Base-by-base conservation (phyloP, 2,888 invertebrate genomes). In the Rapana venosa region DNA sequence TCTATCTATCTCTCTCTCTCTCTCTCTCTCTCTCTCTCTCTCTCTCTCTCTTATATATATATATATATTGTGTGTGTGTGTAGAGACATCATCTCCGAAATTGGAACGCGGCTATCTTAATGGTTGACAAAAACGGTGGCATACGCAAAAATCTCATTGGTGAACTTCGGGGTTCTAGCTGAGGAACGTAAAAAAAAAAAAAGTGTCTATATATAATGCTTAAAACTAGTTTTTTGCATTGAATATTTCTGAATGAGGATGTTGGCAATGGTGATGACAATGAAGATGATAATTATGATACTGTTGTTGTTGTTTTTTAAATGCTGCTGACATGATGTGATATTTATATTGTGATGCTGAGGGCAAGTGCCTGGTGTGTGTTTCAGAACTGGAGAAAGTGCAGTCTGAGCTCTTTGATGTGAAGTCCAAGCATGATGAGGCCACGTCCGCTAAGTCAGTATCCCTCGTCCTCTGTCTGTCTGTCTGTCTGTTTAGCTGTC, bases 401-500 rank as follows among this genome's bases (percentile, higher is more conserved):
- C 96, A 96, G 94, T 96, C 96, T 8, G 96, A 96, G 92, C 94
- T 96, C 92, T 96, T 96, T 94, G 96, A 96, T 92, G 94, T 96
- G 91, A 96, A 96, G 92, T 93, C 96, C 91, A 96, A 96, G 93
- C 96, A 96, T 92, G 96, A 96, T 90, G 96, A 96, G 92, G 94
- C 95, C 47, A 95, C 95, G 32, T 94, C 95, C 87, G 96, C 96
- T 90, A 96, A 96, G 96, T 96, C 93, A 95, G 96, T 94, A 70
- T 30, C n/a, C n/a, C n/a, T 77, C 26, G n/a, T 30, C 74, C 30
- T 30, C 6, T 30, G 1, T 66, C 66, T 66, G 20, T 26, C 66
- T 66, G 66, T 66, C 66, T 47, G 66, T 66, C 66, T 22, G 66
- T 22, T 5, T 20, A 66, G 26, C 22, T 66, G 66, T 66, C 26